A percentile compares a stretch with the other conserved stretches of the same genome.
Evolutionary conservation across 2,113 vertebrate genomes (phyloP).

Genomic region (Myocastor coypus): DNA sequence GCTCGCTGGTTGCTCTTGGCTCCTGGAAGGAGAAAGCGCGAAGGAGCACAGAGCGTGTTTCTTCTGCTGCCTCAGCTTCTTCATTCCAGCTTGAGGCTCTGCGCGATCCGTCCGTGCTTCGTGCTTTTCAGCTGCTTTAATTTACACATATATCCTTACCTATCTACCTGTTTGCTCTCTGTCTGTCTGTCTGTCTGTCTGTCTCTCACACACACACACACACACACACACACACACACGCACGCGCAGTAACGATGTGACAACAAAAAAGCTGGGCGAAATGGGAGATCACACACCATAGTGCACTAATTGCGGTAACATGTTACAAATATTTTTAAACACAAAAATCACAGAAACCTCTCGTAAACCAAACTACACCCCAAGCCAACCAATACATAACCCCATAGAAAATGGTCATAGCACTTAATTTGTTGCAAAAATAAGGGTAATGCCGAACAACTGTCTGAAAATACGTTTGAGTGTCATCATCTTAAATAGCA

Average conservation of each 20-base stretch:
- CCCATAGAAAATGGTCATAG: conserved; percentile 4
- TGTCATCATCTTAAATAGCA: conserved; percentile 25
- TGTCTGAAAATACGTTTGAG: conserved; percentile 37
- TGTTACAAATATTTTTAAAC: background rate
- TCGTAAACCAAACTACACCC: conserved; percentile 13
- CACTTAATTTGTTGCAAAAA: conserved; percentile 20
- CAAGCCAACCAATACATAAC: background rate
- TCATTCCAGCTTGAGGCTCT: background rate
- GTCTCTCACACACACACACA: too few species aligned
- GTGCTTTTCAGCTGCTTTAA: conserved; percentile 24
- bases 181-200: background rate
- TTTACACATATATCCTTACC: background rate
- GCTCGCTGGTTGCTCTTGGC: conserved; percentile 53
- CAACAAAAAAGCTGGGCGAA: background rate
- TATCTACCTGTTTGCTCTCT: background rate
- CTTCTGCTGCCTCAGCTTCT: conserved; percentile 10
- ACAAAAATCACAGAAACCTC: background rate
- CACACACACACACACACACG: background rate
- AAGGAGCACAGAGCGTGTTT: background rate
- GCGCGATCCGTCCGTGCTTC: background rate
- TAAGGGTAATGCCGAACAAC: background rate
- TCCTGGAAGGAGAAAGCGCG: conserved; percentile 33
- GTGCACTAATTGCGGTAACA: background rate
- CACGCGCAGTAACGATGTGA: background rate
- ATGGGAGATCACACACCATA: background rate